These are phyloP conservation scores for Lineus longissimus DNA, from an alignment of 1,140 invertebrate species.

Conservation along the genomic window DNA sequence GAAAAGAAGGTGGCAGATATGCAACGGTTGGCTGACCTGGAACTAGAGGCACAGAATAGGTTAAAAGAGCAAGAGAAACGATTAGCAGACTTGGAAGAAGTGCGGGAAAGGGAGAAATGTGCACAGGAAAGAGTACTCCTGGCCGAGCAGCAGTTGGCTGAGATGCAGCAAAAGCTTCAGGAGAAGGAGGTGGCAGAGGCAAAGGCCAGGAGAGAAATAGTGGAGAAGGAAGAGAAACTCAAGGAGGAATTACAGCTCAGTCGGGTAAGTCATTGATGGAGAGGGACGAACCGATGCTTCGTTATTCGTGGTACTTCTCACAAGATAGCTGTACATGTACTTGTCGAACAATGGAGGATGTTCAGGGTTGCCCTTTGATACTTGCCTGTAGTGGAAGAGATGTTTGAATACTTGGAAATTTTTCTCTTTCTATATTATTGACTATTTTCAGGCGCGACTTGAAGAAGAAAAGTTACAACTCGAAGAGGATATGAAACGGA, in stretches of 20 bases:
- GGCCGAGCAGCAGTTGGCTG: conserved; percentile 30
- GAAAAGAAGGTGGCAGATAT: background rate
- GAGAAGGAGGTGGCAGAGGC: conserved; percentile 40
- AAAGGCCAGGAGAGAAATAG: conserved; percentile 11
- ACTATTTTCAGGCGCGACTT: conserved; percentile 20
- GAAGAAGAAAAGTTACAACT: conserved; percentile 33
- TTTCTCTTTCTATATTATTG: background rate
- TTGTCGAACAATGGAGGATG: background rate
- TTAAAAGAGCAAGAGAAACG: conserved; percentile 13
- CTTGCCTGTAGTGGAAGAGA: background rate
- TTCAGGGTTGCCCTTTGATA: background rate
- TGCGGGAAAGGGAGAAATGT: conserved; percentile 6
- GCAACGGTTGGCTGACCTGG: background rate
- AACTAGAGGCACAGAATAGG: conserved; percentile 15
- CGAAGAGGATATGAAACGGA: conserved; percentile 23
- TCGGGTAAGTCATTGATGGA: background rate
- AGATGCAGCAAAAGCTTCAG: conserved; percentile 60
- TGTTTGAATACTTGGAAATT: background rate
- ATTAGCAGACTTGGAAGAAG: background rate
- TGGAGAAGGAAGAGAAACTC: background rate
- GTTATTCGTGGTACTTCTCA: background rate
- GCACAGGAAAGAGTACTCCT: conserved; percentile 23
- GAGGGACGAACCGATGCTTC: background rate
- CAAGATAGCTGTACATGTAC: background rate
- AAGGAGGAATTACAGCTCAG: background rate